Evolutionary conservation across 2,113 vertebrate species (phyloP).

Genomic region (Crotophaga sulcirostris): DNA sequence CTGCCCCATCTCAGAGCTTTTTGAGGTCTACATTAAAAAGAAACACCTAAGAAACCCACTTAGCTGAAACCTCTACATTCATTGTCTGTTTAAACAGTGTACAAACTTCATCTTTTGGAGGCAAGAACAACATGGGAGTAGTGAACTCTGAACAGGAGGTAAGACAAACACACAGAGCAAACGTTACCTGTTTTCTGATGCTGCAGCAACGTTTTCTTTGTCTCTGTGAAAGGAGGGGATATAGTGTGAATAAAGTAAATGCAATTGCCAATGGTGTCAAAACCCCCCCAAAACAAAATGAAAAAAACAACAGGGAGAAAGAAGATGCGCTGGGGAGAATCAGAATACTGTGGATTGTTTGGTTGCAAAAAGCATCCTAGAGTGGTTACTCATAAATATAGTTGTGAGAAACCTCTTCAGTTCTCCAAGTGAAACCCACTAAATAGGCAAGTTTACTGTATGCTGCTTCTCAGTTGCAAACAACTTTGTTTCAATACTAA

Average conservation of each 20-base stretch:
- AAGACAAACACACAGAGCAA: not conserved
- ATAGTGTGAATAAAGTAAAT: slow-evolving; percentile 53
- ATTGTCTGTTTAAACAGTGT: not conserved
- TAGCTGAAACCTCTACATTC: not conserved
- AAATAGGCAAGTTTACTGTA: not conserved
- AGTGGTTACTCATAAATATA: not conserved
- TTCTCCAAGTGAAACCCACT: not conserved
- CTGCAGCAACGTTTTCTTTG: slow-evolving; percentile 67
- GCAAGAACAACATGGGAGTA: not conserved
- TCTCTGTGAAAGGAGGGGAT: slow-evolving; percentile 75
- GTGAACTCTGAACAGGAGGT: not conserved
- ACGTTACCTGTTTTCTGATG: slow-evolving; percentile 73
- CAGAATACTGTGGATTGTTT: no score
- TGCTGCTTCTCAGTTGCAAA: not conserved
- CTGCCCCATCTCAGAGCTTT: not conserved
- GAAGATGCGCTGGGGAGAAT: not conserved
- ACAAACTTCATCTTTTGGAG: not conserved
- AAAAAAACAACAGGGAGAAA: not conserved
- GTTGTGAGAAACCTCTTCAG: not conserved
- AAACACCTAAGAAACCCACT: not conserved
- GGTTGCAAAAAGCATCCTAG: slow-evolving; percentile 63
- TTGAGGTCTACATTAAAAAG: not conserved
- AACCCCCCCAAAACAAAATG: not conserved
- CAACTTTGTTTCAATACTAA: not conserved
- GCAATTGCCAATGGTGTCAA: not conserved